These are phyloP conservation scores for Lophura nycthemera DNA, from an alignment of 2,113 vertebrate genomes.

Conservation along the genomic window DNA sequence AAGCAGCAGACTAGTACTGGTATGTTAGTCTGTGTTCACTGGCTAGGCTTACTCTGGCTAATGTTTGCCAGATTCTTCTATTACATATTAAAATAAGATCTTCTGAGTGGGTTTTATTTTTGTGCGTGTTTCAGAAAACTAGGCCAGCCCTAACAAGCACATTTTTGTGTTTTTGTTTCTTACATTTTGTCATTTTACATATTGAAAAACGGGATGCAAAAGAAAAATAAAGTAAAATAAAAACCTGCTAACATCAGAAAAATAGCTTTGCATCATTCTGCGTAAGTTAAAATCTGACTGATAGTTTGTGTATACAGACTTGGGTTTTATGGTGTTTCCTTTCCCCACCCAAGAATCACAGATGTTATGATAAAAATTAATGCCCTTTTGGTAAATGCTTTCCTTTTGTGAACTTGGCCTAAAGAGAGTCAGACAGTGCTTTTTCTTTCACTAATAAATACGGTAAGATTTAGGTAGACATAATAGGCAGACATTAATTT, in stretches of 20 bases:
- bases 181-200: conserved; percentile 71
- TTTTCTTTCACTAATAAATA: background rate
- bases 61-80: conserved; percentile 61
- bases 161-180: conserved; percentile 65
- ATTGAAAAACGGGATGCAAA: conserved; percentile 55
- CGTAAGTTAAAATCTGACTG: conserved; percentile 63
- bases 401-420: background rate
- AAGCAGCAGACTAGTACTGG: conserved; percentile 44
- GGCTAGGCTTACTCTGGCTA: conserved; percentile 64
- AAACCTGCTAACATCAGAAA: conserved; percentile 41
- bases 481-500: conserved; percentile 12
- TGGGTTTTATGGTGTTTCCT: conserved; percentile 43
- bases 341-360: conserved; percentile 37
- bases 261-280: conserved; percentile 61
- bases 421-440: background rate
- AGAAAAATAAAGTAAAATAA: background rate
- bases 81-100: conserved; percentile 60
- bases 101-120: conserved; percentile 56
- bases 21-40: conserved; percentile 24
- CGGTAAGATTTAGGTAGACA: background rate
- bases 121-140: conserved; percentile 62
- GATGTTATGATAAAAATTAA: conserved; percentile 46
- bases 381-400: conserved; percentile 27
- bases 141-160: conserved; percentile 57
- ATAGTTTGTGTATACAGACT: conserved; percentile 59